Evolutionary conservation across 2,113 vertebrate species (phyloP), one percentile per base, ranked within the genome.

Genomic region (Beaufortia kweichowensis): DNA sequence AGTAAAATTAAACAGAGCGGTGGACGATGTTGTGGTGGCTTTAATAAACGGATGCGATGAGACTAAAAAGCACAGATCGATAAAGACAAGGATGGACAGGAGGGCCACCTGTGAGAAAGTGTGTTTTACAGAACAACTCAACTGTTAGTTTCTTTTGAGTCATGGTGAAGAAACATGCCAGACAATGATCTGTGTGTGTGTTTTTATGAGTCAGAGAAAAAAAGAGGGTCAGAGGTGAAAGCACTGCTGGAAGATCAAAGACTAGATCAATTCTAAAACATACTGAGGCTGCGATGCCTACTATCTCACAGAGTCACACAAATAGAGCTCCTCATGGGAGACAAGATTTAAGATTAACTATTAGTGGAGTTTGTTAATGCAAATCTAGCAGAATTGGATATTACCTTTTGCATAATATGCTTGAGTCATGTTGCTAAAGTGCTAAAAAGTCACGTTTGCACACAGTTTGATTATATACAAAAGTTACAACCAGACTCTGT

Each of bases 1-100:
- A 87, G 91, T 35, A n/a, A 1, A 33, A 50, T 9, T 11, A 12
- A 31, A 24, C 2, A 24, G n/a, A 11, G 62, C 64, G 28, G 2
- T n/a, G 11, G n/a, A 50, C 21, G 29, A 24, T 64, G 2, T 59
- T 79, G 21, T 53, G 24, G 23, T 64, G 50, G 56, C 77, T 50
- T 66, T 65, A n/a, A n/a, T 26, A 24, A 24, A 65, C 23, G 21
- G 28, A 69, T 69, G 17, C 53, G 66, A 69, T 31, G 43, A 33
- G 28, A 33, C 28, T 53, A 69, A 17, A n/a, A n/a, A n/a, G 10
- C 23, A 60, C 9, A 33, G 21, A 43, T 64, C 17, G 6, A 53
- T 50, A 39, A 50, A 62, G 21, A 55, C 46, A 24, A 12, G 29
- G 59, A 76, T 50, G 46, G 50, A 15, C 65, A 33, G 12, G 48